Base-by-base conservation (phyloP, 1,140 invertebrate species). In the Kradibia gibbosae region DNA sequence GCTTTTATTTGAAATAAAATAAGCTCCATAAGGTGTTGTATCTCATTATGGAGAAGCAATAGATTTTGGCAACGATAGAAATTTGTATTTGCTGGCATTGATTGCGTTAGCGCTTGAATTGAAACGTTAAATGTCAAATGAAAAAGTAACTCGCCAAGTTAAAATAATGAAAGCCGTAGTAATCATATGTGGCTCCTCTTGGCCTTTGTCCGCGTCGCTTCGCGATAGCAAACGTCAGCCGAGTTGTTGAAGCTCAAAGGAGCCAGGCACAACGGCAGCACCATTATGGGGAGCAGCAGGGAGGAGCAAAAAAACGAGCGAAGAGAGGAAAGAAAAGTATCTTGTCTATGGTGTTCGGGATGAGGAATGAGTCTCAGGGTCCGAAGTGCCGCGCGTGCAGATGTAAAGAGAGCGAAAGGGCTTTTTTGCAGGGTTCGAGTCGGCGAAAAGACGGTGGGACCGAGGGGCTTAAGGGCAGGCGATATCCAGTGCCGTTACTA, bases 391-490 rank as follows among this genome's bases (percentile, higher is more conserved):
- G 85, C 85, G 84, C 84, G 85, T 83, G 80, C 39, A 72, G 70
- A 72, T 81, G 82, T 81, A 83, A 83, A 84, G 84, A 80, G 80
- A 81, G 82, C 82, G 83, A 86, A 84, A 84, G 82, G 81, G 67
- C 36, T 86, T 84, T 88, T 90, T 87, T 86, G 84, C 82, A 77
- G 83, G 82, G 45, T 57, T 4, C 11, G 39, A 50, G 53, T n/a
- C 34, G 10, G 53, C 34, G 39, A 77, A 36, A 22, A n/a, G 65
- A 1, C 34, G 20, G 25, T 83, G 78, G 22, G 45, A 73, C 3
- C 31, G 78, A 53, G 60, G 34, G 70, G n/a, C 60, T 1, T 11
- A n/a, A 39, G 10, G 45, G 15, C 20, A 31, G 62, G 65, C 77
- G 84, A 85, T 86, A 85, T 48, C 84, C 83, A 84, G 10, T 62